Evolutionary conservation across 2,888 invertebrate genomes (phyloP).

Genomic region (Netelia melanura): DNA sequence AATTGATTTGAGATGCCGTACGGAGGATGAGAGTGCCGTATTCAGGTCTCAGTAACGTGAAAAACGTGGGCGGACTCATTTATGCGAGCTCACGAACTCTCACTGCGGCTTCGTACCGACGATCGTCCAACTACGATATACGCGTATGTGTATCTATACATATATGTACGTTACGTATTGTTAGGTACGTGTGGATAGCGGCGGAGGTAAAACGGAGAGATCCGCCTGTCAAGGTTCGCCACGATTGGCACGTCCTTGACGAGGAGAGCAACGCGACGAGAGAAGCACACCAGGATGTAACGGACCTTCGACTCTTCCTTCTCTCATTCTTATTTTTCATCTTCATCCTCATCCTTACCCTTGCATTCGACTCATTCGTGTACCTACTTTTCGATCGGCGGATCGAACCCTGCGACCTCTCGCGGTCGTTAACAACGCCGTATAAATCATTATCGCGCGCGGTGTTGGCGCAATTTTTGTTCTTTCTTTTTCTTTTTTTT

Average conservation of each 20-base stretch:
- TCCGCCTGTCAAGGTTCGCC: slow-evolving; percentile 69
- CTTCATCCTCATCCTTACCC: background rate
- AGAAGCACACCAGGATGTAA: slow-evolving; percentile 62
- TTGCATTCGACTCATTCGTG: background rate
- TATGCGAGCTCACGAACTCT: slow-evolving; percentile 71
- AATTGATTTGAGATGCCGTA: slow-evolving; percentile 34
- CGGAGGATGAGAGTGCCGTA: slow-evolving; percentile 37
- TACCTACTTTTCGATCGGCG: slow-evolving; percentile 37
- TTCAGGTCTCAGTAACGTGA: slow-evolving; percentile 51
- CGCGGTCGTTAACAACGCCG: background rate
- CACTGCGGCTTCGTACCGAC: slow-evolving; percentile 40
- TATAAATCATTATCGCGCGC: background rate
- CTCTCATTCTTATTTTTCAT: slow-evolving; percentile 7
- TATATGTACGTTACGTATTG: slow-evolving; percentile 56
- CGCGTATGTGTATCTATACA: slow-evolving; percentile 33
- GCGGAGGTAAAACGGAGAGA: slow-evolving; percentile 66
- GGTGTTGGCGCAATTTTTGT: background rate
- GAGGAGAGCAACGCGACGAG: slow-evolving; percentile 51
- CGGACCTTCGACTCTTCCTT: slow-evolving; percentile 67
- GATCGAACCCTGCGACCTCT: slow-evolving; percentile 32
- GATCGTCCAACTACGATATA: slow-evolving; percentile 20
- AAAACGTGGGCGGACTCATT: slow-evolving; percentile 75
- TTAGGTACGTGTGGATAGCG: slow-evolving; percentile 60
- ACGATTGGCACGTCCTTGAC: slow-evolving; percentile 70
- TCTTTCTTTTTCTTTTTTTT: background rate